These are phyloP conservation scores for Hemithea aestivaria DNA, from an alignment of 2,888 invertebrate genomes.

Conservation along the genomic window DNA sequence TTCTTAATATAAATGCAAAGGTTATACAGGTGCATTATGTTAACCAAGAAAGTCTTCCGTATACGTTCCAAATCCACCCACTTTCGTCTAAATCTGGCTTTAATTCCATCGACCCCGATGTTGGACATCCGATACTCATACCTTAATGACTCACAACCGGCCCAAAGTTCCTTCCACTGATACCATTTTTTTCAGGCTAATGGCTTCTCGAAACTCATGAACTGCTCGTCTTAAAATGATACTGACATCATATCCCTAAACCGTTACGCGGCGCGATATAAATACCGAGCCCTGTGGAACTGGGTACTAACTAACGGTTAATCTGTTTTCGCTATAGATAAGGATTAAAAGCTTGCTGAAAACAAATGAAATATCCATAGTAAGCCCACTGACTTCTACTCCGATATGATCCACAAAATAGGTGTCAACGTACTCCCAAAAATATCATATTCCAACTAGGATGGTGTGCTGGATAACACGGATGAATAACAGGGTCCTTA, in stretches of 20 bases:
- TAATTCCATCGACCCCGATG: slow-evolving; percentile 1
- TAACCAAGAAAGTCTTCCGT: too few species aligned
- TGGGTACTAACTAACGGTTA: slow-evolving; percentile 2
- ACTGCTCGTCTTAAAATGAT: slow-evolving; percentile 11
- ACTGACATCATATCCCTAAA: slow-evolving; percentile 37
- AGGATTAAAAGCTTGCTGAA: too few species aligned
- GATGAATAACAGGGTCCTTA: too few species aligned
- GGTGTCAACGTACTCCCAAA: too few species aligned
- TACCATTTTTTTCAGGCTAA: slow-evolving; percentile 9
- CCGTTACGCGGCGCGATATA: slow-evolving; percentile 27
- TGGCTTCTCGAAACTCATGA: slow-evolving; percentile 17
- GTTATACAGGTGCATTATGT: too few species aligned
- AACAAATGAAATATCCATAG: too few species aligned
- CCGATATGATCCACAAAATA: too few species aligned
- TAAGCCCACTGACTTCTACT: too few species aligned
- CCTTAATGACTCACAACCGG: slow-evolving; percentile 1
- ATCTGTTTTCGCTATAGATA: not conserved
- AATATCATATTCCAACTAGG: too few species aligned
- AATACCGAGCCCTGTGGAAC: slow-evolving; percentile 38
- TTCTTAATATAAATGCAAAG: too few species aligned
- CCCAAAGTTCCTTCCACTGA: not conserved
- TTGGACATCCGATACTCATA: slow-evolving; percentile 3
- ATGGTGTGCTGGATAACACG: too few species aligned
- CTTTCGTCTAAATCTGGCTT: not conserved
- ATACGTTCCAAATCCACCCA: too few species aligned